phyloP scores from a whole-genome alignment of 2,113 vertebrate species.

The Gymnorhina tibicen region DNA sequence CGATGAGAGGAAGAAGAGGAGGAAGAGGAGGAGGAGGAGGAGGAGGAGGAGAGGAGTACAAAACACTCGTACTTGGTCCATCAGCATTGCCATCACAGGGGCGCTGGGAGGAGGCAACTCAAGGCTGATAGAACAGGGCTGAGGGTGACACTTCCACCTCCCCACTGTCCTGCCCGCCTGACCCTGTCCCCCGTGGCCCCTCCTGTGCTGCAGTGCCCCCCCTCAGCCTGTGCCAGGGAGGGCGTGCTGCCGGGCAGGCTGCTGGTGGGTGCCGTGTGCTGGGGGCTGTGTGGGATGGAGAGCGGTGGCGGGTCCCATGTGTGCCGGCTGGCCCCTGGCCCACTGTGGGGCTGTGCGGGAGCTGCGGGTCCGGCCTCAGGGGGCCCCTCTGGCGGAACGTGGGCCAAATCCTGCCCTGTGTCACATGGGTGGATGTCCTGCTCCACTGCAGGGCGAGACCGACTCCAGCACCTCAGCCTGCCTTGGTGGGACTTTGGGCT shows the following conservation, averaged over 20 bases:
- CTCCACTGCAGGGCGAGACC: not conserved
- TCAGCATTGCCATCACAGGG: constrained; percentile 74
- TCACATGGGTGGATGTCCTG: accelerated
- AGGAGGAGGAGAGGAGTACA: constrained; percentile 61
- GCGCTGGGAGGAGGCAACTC: constrained; percentile 73
- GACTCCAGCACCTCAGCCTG: accelerated
- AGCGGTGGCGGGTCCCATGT: accelerated
- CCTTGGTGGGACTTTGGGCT: not conserved
- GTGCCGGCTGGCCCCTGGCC: not conserved
- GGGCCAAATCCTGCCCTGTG: not conserved
- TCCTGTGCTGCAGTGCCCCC: not conserved
- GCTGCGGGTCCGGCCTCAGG: not conserved
- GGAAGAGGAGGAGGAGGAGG: constrained; percentile 72
- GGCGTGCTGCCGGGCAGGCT: not conserved
- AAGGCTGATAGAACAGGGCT: constrained; percentile 75
- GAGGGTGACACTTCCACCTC: not conserved
- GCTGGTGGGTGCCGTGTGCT: not conserved
- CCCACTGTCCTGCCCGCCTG: not conserved
- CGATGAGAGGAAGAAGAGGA: constrained; percentile 79
- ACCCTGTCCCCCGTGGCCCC: not conserved
- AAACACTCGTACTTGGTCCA: constrained; percentile 64
- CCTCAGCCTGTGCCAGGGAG: not conserved
- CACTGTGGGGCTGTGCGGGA: accelerated
- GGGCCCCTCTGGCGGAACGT: not conserved
- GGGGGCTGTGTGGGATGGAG: not conserved